These are phyloP conservation scores for Gephyroberyx darwinii DNA, from an alignment of 2,797 vertebrate species.

Conservation along the genomic window DNA sequence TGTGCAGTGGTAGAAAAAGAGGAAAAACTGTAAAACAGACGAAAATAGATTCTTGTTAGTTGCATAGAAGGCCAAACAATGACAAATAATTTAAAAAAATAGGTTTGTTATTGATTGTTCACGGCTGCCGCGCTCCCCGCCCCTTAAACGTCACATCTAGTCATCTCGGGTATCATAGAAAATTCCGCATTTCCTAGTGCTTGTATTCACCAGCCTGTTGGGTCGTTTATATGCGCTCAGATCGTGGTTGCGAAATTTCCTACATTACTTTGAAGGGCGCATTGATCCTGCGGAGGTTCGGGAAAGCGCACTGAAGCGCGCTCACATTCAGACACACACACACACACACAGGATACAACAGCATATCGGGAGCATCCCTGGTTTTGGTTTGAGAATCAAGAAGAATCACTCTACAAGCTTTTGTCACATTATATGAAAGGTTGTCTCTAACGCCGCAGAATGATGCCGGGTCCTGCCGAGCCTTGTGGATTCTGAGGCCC, in stretches of 20 bases:
- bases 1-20: no score
- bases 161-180: background rate
- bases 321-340: constrained; percentile 51
- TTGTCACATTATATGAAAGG: constrained; percentile 28
- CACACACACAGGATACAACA: constrained; percentile 43
- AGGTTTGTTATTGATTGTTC: background rate
- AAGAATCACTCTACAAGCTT: constrained; percentile 17
- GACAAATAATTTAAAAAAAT: background rate
- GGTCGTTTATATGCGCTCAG: background rate
- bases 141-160: background rate
- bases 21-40: no score
- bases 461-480: constrained; percentile 56
- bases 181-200: no score
- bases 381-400: constrained; percentile 19
- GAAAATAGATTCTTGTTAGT: no score
- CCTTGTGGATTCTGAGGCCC: constrained; percentile 68
- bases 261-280: constrained; percentile 62
- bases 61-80: no score
- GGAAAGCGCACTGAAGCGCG: constrained; percentile 74
- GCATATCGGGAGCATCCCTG: constrained; percentile 68
- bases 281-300: constrained; percentile 78
- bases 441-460: constrained; percentile 46
- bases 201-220: background rate
- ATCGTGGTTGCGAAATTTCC: accelerated
- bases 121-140: no score